Conservation (phyloP, 1,140 invertebrate genomes). For the Zaprionus taronus region DNA sequence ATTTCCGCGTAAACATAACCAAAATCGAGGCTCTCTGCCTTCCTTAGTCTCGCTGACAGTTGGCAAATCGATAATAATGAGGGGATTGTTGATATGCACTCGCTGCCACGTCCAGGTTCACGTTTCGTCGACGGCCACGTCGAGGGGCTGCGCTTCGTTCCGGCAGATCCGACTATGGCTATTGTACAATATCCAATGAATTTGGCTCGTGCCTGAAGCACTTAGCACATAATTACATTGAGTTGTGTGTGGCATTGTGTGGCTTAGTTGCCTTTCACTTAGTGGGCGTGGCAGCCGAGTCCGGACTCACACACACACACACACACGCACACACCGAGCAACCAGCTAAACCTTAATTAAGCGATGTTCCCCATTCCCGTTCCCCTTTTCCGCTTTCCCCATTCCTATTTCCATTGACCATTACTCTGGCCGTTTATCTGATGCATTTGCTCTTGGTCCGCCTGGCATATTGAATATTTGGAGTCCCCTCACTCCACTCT, state of each 20-base stretch:
- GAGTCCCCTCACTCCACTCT: neutral
- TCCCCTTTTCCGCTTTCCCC: neutral
- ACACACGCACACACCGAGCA: neutral
- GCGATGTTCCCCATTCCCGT: slow-evolving; percentile 22
- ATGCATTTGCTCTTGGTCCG: slow-evolving; percentile 15
- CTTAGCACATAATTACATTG: slow-evolving; percentile 57
- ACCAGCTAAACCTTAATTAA: slow-evolving; percentile 52
- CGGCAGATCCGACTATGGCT: slow-evolving; percentile 16
- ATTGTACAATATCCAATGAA: slow-evolving; percentile 42
- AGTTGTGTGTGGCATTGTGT: slow-evolving; percentile 16
- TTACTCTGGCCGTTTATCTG: slow-evolving; percentile 17
- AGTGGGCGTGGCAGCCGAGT: slow-evolving; percentile 15
- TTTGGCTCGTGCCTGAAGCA: slow-evolving; percentile 38
- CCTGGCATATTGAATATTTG: slow-evolving; percentile 49
- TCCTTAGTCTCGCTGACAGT: neutral
- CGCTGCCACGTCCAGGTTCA: slow-evolving; percentile 11
- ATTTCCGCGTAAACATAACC: slow-evolving; percentile 25
- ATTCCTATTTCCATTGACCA: neutral
- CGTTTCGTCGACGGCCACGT: neutral
- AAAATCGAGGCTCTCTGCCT: slow-evolving; percentile 10
- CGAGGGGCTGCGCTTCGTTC: neutral
- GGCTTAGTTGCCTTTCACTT: slow-evolving; percentile 11
- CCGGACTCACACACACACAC: neutral
- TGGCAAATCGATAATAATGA: slow-evolving; percentile 40
- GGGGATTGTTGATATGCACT: slow-evolving; percentile 42